Conservation (phyloP, 2,888 invertebrate genomes). For the Thysanoteuthis rhombus region DNA sequence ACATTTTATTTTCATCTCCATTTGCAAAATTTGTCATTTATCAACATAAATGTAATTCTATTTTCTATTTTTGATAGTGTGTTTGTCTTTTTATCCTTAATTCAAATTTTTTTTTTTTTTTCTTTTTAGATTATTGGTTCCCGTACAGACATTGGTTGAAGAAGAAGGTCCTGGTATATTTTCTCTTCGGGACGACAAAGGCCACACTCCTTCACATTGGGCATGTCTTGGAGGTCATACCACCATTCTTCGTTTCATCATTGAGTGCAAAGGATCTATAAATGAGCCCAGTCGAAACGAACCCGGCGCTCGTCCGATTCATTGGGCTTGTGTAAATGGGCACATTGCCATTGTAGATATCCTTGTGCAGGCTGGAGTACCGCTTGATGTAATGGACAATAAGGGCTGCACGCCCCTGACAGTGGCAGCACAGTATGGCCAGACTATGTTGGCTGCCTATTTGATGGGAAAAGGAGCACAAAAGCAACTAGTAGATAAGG, state of each 20-base stretch:
- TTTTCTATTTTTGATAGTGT: too few species aligned
- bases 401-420: conserved; percentile 88
- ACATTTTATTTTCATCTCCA: too few species aligned
- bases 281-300: conserved; percentile 88
- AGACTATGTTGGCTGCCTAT: conserved; percentile 89
- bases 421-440: conserved; percentile 89
- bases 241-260: conserved; percentile 86
- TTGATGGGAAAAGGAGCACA: conserved; percentile 89
- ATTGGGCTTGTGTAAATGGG: conserved; percentile 94
- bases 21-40: too few species aligned
- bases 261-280: conserved; percentile 80
- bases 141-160: conserved; percentile 85
- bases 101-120: not conserved
- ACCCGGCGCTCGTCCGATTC: conserved; percentile 89
- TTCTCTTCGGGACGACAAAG: conserved; percentile 86
- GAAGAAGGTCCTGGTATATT: conserved; percentile 79
- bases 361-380: conserved; percentile 77
- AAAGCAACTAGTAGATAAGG: conserved; percentile 86
- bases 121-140: conserved; percentile 78
- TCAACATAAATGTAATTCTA: too few species aligned
- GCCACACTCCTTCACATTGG: conserved; percentile 94
- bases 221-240: conserved; percentile 88
- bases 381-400: conserved; percentile 88
- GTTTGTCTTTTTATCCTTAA: not conserved
- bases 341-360: conserved; percentile 88